Evolutionary conservation across 2,797 vertebrate genomes (phyloP), one percentile per base, ranked within the genome.

Genomic region (Oreochromis grahami): DNA sequence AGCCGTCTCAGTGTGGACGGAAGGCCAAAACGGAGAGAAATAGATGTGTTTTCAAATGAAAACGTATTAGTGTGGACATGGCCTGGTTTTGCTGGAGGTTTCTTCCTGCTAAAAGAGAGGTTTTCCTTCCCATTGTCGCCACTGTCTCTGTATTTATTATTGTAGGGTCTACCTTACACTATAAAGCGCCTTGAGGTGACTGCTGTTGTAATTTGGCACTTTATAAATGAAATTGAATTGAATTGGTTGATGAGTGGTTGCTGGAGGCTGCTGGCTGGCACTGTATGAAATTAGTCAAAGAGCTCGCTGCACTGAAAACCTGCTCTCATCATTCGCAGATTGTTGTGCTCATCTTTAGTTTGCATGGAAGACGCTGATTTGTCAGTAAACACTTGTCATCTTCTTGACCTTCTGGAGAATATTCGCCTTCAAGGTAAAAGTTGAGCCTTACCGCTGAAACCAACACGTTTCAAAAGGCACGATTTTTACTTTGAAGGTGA

Each of bases 311-410:
- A 63, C 32, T 2, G 34, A 38, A 38, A 36, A 65, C 3, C 11
- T 21, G 34, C 1, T 65, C 0, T 38, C 10, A 36, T 65, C 34
- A 21, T n/a, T 36, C 1, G 1, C 34, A 65, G 19, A 65, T 38
- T 65, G 10, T 36, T 65, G 34, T 13, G 38, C 10, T 41, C 11
- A 36, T 36, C 60, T 60, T 60, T 65, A 38, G 7, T 65, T 36
- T 65, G 34, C 60, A 65, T 65, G 60, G 34, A 65, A 65, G 0
- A 65, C 7, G 0, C 34, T 8, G 11, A 65, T 65, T 65, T 65
- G 34, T 1, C 34, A 21, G 60, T 13, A 65, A 8, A 65, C 60
- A 65, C 60, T 38, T 38, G 60, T 38, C 10, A 21, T 38, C 1
- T 0, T 38, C 34, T 21, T 36, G 29, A 34, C 11, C 29, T 58